phyloP scores from a whole-genome alignment of 2,888 invertebrate genomes.

The Beris morrisii region DNA sequence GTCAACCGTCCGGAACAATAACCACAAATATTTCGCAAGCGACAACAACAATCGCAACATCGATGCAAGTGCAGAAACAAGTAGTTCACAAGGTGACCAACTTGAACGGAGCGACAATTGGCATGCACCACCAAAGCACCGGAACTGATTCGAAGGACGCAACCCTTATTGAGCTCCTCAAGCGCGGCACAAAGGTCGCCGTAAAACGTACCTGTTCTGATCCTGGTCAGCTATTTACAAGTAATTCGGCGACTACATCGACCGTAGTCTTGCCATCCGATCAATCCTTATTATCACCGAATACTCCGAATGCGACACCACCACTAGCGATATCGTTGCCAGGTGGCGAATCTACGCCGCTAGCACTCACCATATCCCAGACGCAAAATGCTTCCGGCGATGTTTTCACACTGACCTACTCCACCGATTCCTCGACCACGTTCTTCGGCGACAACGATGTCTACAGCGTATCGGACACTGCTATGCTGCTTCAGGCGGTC shows the following conservation, averaged over 20 bases:
- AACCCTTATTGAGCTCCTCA: slow-evolving; percentile 76
- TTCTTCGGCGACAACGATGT: slow-evolving; percentile 71
- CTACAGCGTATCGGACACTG: slow-evolving; percentile 71
- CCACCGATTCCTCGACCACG: slow-evolving; percentile 64
- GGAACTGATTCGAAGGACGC: slow-evolving; percentile 66
- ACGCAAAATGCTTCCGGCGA: slow-evolving; percentile 57
- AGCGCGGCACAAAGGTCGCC: slow-evolving; percentile 69
- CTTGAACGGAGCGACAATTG: slow-evolving; percentile 44
- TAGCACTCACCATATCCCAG: slow-evolving; percentile 54
- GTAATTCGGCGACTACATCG: slow-evolving; percentile 42
- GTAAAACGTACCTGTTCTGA: slow-evolving; percentile 76
- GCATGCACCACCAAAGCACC: slow-evolving; percentile 54
- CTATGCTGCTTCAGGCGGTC: slow-evolving; percentile 67
- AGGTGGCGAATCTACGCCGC: slow-evolving; percentile 49
- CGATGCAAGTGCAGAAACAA: slow-evolving; percentile 49
- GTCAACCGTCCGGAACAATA: not conserved
- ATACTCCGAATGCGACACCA: slow-evolving; percentile 61
- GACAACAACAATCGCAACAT: slow-evolving; percentile 47
- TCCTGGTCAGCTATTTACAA: slow-evolving; percentile 63
- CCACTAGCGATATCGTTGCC: slow-evolving; percentile 48
- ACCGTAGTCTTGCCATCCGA: slow-evolving; percentile 49
- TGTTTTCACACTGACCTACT: slow-evolving; percentile 63
- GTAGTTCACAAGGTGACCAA: slow-evolving; percentile 44
- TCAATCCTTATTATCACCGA: slow-evolving; percentile 46
- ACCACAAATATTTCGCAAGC: slow-evolving; percentile 46